Evolutionary conservation across 2,797 vertebrate species (phyloP).

Genomic region (Chromis chromis): DNA sequence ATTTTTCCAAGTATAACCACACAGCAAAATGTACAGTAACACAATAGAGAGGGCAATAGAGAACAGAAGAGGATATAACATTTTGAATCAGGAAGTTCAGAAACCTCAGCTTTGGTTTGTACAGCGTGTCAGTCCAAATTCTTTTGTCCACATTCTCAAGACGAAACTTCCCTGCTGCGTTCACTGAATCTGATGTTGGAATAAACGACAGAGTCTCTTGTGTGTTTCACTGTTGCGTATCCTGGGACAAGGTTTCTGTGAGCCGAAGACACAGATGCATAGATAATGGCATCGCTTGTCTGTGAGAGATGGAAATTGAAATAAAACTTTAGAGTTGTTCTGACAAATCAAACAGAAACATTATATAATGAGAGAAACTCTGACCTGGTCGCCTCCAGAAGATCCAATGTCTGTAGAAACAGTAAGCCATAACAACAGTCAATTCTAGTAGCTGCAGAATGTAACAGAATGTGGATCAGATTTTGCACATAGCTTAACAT

Average conservation of each 20-base stretch:
- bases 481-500: background rate
- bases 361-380: background rate
- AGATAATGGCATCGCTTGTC: conserved; percentile 2
- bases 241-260: background rate
- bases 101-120: too few species aligned
- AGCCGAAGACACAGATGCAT: conserved; percentile 20
- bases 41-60: too few species aligned
- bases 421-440: background rate
- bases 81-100: too few species aligned
- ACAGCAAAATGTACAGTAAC: too few species aligned
- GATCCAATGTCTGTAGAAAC: background rate
- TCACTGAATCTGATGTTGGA: conserved; percentile 13
- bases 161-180: background rate
- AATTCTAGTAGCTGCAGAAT: background rate
- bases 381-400: background rate
- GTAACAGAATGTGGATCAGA: background rate
- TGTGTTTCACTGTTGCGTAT: conserved; percentile 11
- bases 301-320: background rate
- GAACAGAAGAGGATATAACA: too few species aligned
- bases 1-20: too few species aligned
- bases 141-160: fast-evolving
- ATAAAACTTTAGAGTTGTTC: background rate
- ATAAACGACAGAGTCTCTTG: conserved; percentile 27
- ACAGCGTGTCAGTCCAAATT: background rate
- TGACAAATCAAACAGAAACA: background rate